Base-by-base conservation (phyloP, 2,797 vertebrate species). In the Sciurus vulgaris region DNA sequence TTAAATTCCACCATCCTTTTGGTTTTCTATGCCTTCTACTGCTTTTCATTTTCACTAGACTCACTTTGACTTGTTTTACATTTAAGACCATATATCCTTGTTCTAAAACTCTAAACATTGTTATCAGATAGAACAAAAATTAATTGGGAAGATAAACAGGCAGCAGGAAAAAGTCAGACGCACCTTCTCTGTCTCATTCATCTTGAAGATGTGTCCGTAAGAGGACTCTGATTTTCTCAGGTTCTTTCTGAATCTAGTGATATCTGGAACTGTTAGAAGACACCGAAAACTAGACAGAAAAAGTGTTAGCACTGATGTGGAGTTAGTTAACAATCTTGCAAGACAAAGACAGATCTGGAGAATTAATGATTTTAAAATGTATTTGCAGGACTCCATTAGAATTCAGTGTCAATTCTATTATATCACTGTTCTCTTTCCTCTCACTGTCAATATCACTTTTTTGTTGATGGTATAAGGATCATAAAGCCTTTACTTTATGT, bases 361-460 rank as follows among this genome's bases (percentile, higher is more conserved):
- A 90, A 85, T 59, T 91, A 86, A 69, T 82, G 30, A 76, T 70
- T 96, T 78, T 79, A n/a, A 81, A 93, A 63, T 84, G 11, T 18
- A 59, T 91, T 73, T 86, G 9, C 35, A 61, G 63, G 10, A 5
- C n/a, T 63, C 30, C 18, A 26, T 93, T 54, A 85, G 18, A 17
- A 70, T 28, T 28, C 38, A 65, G n/a, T 8, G n/a, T 38, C 82
- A 74, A 81, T 85, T 78, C 47, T 88, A 4, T 76, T 88, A 76
- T 72, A 54, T 44, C 6, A 79, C 38, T 63, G 30, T 44, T 30
- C 73, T 59, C 56, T 22, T 20, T 59, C 20, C 15, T 59, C 22
- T 59, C 56, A 59, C 22, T 59, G 26, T 61, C 26, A 72, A 38
- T 84, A 81, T 26, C 10, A 86, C 0, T 11, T 93, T 86, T 92